A percentile compares a stretch with the other conserved stretches of the same genome.
phyloP scores from a whole-genome alignment of 2,888 invertebrate genomes.

The Lasioglossum morio region DNA sequence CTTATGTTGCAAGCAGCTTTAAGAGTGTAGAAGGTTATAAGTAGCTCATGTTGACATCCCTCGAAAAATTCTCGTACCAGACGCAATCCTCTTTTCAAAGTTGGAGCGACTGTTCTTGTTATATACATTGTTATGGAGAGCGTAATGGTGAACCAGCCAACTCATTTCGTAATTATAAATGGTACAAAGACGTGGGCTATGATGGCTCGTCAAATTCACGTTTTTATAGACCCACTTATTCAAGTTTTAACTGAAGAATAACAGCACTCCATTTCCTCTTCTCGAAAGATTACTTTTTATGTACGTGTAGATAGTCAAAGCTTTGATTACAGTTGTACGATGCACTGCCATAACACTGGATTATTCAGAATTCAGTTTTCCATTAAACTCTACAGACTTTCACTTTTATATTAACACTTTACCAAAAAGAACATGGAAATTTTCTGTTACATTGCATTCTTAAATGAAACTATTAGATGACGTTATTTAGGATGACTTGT shows the following conservation, averaged over 20 bases:
- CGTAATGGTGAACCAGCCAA: background rate
- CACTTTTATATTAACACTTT: too few relatives aligned
- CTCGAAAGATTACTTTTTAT: background rate
- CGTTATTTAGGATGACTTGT: too few relatives aligned
- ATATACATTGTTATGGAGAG: background rate
- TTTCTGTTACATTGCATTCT: too few relatives aligned
- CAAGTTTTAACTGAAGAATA: background rate
- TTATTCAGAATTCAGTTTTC: too few relatives aligned
- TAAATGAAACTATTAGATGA: too few relatives aligned
- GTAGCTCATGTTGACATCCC: background rate
- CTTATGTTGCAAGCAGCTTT: conserved; percentile 37
- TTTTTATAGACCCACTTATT: background rate
- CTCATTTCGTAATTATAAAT: background rate
- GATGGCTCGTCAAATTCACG: background rate
- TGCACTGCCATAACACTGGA: too few relatives aligned
- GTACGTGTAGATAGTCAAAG: too few relatives aligned
- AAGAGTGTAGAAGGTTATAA: conserved; percentile 32
- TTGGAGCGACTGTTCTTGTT: background rate
- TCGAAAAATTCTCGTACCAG: background rate
- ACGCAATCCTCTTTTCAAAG: conserved; percentile 16
- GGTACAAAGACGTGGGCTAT: too few relatives aligned
- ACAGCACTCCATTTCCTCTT: background rate
- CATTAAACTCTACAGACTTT: too few relatives aligned
- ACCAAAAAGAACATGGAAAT: too few relatives aligned
- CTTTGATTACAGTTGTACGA: too few relatives aligned